A percentile compares a stretch with the other conserved stretches of the same genome.
Evolutionary conservation across 2,113 vertebrate genomes (phyloP).

Genomic region (Nematolebias whitei): DNA sequence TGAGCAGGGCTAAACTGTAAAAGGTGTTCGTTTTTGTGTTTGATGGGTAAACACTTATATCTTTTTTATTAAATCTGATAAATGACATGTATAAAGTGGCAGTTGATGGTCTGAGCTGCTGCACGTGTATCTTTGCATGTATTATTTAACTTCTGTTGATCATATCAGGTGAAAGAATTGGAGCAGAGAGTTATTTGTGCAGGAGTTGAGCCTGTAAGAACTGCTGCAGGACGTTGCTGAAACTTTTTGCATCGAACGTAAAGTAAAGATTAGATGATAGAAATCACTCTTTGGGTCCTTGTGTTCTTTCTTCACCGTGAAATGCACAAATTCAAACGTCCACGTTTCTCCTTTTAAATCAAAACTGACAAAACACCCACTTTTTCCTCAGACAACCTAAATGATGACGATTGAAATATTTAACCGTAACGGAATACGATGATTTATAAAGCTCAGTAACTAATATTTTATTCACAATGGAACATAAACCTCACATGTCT

Average conservation of each 20-base stretch:
- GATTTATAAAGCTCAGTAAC: no score
- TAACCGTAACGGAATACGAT: no score
- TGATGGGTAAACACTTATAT: constrained; percentile 49
- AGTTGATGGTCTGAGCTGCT: background rate
- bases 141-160: constrained; percentile 54
- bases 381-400: no score
- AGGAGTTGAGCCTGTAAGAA: constrained; percentile 4
- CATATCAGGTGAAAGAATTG: constrained; percentile 41
- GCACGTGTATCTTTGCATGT: constrained; percentile 53
- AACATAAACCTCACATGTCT: no score
- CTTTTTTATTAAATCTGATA: constrained; percentile 26
- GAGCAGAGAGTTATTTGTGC: constrained; percentile 3
- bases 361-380: no score
- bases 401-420: no score
- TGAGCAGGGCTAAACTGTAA: constrained; percentile 40
- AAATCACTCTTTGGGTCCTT: background rate
- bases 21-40: constrained; percentile 67
- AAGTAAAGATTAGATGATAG: constrained; percentile 41
- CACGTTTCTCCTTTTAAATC: no score
- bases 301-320: constrained; percentile 13
- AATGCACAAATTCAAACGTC: no score
- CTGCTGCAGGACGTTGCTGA: constrained; percentile 15
- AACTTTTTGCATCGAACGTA: constrained; percentile 25
- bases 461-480: no score
- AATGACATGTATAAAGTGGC: constrained; percentile 27